Base-by-base conservation (phyloP, 2,888 invertebrate species). In the Pristionchus maxplancki region DNA sequence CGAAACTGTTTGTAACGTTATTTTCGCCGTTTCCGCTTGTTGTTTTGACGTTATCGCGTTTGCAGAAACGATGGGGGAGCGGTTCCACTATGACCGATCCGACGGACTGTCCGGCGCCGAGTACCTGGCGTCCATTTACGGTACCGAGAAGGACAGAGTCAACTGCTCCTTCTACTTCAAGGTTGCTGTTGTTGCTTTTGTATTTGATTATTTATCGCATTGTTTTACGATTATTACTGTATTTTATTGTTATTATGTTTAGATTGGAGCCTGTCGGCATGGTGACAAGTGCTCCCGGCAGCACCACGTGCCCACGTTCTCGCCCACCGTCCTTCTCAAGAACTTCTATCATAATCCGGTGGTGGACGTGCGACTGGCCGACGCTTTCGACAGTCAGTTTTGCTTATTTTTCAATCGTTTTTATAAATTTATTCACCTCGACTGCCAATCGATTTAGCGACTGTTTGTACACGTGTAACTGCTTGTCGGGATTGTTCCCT, bases 91-190 rank as follows among this genome's bases (percentile, higher is more conserved):
- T 86, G 89, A 84, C 28, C 64, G 53, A 1, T 88, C 89, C n/a
- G 89, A 89, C 40, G 90, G 90, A n/a, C 89, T 92, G 37, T 94
- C 94, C 37, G 94, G 94, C 62, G 98, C 98, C 93, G 98, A 98
- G 95, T 98, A 98, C 96, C 96, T 98, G 95, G 98, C 98, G 93
- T 98, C 98, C 95, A 98, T 98, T 96, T 98, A 98, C 95, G 98
- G 98, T 94, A 98, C 98, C 90, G 98, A 98, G 96, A 98, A 98
- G 95, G 98, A 98, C 96, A 98, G 98, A 89, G 98, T 94, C 93
- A 99, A 99, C 95, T 99, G 99, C 95, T 99, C 99, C 28, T 99
- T 99, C 96, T 99, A 99, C 96, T 99, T 99, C 95, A 99, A 99
- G 96, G 93, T 92, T 24, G 67, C 89, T 86, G 24, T 48, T 28